Base-by-base conservation (phyloP, 2,888 invertebrate genomes). In the Operophtera brumata region DNA sequence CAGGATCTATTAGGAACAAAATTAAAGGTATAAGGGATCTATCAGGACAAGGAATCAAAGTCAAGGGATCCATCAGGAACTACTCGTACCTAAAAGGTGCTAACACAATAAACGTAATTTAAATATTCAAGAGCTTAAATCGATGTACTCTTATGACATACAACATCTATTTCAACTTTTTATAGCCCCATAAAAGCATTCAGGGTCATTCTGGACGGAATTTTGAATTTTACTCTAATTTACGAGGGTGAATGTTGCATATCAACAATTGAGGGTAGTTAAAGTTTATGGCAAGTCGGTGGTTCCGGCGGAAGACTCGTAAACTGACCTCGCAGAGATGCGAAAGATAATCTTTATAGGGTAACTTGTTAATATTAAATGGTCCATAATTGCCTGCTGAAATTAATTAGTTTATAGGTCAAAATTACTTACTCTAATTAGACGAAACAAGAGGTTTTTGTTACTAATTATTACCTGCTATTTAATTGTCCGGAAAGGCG, bases 311-410 rank as follows among this genome's bases (percentile, higher is more conserved):
- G 89, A 90, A 86, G 78, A 80, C 77, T 77, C 78, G 73, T 88
- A 86, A 85, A 75, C 77, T 71, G 64, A 71, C 76, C 74, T 78
- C 82, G 78, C 76, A 77, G 73, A 80, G 88, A 86, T 86, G 84
- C 75, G 71, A 66, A 73, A 76, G 86, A 87, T 89, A 87, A 82
- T 81, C 76, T 79, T 82, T 82, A 86, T 84, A 79, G 83, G 75
- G 79, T 82, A 82, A 81, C 88, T 87, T 82, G 86, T 90, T 89
- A 86, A 82, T 82, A 73, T 84, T 82, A 86, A 88, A 81, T 77
- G 82, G 77, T 82, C 78, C 78, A 80, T 86, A 82, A 86, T 83
- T 81, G 80, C 77, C 84, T 80, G 79, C 77, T 75, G 75, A 78
- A 79, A 78, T 75, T 84, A 80, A 80, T 81, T 81, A 75, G 71